Conservation (phyloP, 2,888 invertebrate species). For the Azorinus chamasolen region DNA sequence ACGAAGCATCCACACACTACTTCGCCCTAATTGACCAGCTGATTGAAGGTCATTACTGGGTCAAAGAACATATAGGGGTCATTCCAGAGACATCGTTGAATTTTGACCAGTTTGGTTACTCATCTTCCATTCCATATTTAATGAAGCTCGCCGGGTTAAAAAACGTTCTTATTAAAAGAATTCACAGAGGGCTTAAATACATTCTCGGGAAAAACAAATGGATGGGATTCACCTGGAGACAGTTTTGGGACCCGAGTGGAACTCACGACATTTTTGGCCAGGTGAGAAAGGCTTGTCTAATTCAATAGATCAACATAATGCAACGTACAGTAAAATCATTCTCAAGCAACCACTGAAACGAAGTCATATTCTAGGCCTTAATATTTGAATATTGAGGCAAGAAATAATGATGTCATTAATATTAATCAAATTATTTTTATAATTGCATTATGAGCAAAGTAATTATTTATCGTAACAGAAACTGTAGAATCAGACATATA, state of each 20-base stretch:
- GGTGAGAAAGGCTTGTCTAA: neutral
- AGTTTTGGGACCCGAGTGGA: conserved; percentile 88
- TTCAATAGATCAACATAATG: too few species aligned
- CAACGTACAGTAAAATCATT: too few species aligned
- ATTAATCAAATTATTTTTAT: too few species aligned
- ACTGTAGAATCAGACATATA: too few species aligned
- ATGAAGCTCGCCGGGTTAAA: conserved; percentile 77
- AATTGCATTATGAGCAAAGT: too few species aligned
- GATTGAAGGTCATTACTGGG: conserved; percentile 83
- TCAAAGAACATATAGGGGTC: conserved; percentile 87
- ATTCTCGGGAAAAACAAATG: conserved; percentile 92
- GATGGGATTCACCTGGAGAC: conserved; percentile 96
- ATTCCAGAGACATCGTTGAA: conserved; percentile 79
- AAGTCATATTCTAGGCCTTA: too few species aligned
- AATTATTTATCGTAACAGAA: too few species aligned
- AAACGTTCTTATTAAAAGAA: conserved; percentile 78
- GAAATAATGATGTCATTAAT: too few species aligned
- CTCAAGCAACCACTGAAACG: too few species aligned
- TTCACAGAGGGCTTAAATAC: conserved; percentile 93
- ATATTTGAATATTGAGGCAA: too few species aligned
- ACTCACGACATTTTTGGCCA: conserved; percentile 88
- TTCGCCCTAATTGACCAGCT: conserved; percentile 80
- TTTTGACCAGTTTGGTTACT: conserved; percentile 84
- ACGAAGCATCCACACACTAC: conserved; percentile 82
- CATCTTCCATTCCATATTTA: conserved; percentile 78